Percentiles rank a stretch among this genome's conserved stretches.
Evolutionary conservation across 1,140 invertebrate species (phyloP).

Genomic region (Probaryconus sp.): DNA sequence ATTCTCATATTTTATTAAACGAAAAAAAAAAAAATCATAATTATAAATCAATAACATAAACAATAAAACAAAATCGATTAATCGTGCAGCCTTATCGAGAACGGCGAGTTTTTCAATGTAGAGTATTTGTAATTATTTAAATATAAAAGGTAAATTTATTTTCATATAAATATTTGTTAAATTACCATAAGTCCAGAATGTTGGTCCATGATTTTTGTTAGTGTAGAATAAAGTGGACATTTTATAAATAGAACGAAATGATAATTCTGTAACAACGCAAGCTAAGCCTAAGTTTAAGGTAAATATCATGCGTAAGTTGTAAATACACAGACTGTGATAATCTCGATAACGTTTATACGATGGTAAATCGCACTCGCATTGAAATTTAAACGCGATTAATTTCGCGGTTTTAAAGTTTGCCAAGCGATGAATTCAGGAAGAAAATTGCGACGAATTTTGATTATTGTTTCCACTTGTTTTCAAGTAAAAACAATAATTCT

Average conservation of each 20-base stretch:
- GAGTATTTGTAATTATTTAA: neutral
- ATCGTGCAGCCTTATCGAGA: too few species aligned
- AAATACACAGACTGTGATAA: conserved; percentile 80
- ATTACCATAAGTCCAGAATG: conserved; percentile 12
- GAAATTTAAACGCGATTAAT: conserved; percentile 2
- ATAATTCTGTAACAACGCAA: conserved; percentile 57
- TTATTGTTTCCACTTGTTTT: too few species aligned
- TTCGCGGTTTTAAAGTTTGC: conserved; percentile 10
- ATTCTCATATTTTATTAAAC: too few species aligned
- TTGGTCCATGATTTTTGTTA: conserved; percentile 50
- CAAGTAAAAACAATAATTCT: too few species aligned
- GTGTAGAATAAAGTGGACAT: conserved; percentile 40
- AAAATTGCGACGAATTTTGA: conserved; percentile 23
- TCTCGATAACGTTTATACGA: conserved; percentile 74
- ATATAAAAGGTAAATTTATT: conserved; percentile 38
- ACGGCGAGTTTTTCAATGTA: conserved; percentile 13
- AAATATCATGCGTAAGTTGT: conserved; percentile 73
- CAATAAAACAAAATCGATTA: neutral
- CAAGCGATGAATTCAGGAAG: neutral
- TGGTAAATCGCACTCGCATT: conserved; percentile 58
- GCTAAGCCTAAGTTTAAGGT: conserved; percentile 57
- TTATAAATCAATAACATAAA: conserved; percentile 31
- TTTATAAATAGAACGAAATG: conserved; percentile 50
- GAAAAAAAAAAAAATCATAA: conserved; percentile 5
- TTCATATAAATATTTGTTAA: conserved; percentile 36